A percentile compares a stretch with the other conserved stretches of the same genome.
These are phyloP conservation scores for Cyprinus carpio DNA, from an alignment of 2,113 vertebrate genomes.

Conservation along the genomic window DNA sequence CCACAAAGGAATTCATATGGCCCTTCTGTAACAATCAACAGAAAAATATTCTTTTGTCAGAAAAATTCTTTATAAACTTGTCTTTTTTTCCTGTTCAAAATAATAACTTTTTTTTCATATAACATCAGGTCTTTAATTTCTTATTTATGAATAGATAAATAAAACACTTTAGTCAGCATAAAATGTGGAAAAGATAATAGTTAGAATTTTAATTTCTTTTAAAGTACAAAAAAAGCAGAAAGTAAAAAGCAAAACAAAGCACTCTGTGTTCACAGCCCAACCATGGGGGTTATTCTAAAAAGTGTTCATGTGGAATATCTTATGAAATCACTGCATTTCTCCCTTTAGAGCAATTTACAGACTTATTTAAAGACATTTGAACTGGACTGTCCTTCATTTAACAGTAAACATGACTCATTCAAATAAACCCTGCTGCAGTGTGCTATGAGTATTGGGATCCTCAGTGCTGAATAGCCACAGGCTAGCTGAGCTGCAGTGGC, in stretches of 20 bases:
- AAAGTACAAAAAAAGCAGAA: no score
- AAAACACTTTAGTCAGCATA: not conserved
- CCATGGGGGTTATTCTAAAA: not conserved
- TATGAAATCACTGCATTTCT: not conserved
- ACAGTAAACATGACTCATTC: constrained; percentile 3
- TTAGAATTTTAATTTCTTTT: not conserved
- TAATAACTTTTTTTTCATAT: not conserved
- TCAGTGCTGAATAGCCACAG: constrained; percentile 50
- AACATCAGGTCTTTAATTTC: not conserved
- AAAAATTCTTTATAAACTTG: not conserved
- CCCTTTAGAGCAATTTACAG: not conserved
- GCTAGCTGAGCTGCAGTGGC: constrained; percentile 61
- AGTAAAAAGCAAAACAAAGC: no score
- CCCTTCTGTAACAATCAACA: not conserved
- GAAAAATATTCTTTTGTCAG: not conserved
- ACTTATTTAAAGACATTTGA: constrained; percentile 2
- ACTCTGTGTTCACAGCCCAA: not conserved
- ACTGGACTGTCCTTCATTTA: constrained; percentile 1
- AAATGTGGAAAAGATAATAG: not conserved
- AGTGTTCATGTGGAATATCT: not conserved
- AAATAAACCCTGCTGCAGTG: constrained; percentile 12
- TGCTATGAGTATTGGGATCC: constrained; percentile 27
- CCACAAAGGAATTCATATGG: not conserved
- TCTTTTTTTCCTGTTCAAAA: not conserved
- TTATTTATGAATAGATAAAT: not conserved